These are phyloP conservation scores for Mobula birostris DNA, from an alignment of 2,113 vertebrate genomes.

Conservation along the genomic window DNA sequence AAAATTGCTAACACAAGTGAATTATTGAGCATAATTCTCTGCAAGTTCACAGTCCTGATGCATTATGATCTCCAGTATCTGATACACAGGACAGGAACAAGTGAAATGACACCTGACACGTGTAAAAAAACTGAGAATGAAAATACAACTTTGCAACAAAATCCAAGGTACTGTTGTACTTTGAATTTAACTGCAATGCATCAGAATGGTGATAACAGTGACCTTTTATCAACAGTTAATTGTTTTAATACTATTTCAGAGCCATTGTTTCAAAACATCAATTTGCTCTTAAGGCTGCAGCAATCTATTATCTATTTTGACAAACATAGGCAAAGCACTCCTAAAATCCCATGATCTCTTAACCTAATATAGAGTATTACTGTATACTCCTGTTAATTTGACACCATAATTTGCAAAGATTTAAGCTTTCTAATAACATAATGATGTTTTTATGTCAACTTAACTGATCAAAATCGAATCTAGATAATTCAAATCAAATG, in stretches of 20 bases:
- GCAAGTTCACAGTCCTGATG: not conserved
- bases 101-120: not conserved
- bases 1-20: not conserved
- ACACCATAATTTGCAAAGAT: not conserved
- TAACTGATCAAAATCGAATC: not conserved
- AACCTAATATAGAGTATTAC: not conserved
- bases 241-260: not conserved
- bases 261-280: not conserved
- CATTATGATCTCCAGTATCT: not conserved
- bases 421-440: not conserved
- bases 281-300: not conserved
- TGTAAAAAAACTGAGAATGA: not conserved
- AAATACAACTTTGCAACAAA: not conserved
- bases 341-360: no score
- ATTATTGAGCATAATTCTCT: not conserved
- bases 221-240: not conserved
- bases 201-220: not conserved
- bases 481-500: not conserved
- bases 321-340: not conserved
- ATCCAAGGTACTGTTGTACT: not conserved
- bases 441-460: not conserved
- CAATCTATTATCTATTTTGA: not conserved
- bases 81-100: not conserved
- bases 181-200: not conserved
- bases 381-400: not conserved